Conservation (phyloP, 2,797 vertebrate genomes). For the Syngnathus rostellatus region DNA sequence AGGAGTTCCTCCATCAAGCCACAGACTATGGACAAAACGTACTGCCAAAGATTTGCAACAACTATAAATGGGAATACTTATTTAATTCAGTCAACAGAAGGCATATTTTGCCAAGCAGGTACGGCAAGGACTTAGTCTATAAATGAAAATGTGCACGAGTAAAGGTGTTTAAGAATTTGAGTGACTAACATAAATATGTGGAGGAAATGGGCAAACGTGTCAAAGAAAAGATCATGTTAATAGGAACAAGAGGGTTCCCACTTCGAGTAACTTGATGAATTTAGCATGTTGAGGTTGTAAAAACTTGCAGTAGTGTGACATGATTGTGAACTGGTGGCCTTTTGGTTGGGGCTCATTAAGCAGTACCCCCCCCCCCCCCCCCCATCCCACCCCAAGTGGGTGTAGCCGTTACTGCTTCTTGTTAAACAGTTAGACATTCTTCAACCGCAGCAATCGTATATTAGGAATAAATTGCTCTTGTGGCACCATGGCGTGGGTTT, state of each 20-base stretch:
- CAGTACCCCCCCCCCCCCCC: conserved; percentile 11
- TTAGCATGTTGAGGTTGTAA: conserved; percentile 13
- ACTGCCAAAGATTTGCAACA: not conserved
- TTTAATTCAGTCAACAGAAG: not conserved
- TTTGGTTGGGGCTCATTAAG: conserved; percentile 15
- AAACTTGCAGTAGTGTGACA: conserved; percentile 2
- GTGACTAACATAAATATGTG: not conserved
- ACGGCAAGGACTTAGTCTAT: not conserved
- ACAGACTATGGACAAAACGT: not conserved
- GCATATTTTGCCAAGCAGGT: not conserved
- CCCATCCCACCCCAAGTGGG: conserved; percentile 19
- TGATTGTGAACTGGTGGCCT: conserved; percentile 9
- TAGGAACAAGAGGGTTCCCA: conserved; percentile 2
- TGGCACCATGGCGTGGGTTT: conserved; percentile 24
- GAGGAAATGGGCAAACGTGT: not conserved
- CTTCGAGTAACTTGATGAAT: conserved; percentile 10
- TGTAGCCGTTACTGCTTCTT: conserved; percentile 21
- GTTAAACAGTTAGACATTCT: conserved; percentile 33
- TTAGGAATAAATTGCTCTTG: conserved; percentile 30
- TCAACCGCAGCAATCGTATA: conserved; percentile 35
- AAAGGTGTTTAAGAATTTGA: not conserved
- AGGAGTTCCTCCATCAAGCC: no score
- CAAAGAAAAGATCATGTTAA: not conserved
- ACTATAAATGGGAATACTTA: no score
- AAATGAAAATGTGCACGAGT: not conserved